phyloP scores from a whole-genome alignment of 2,888 invertebrate genomes.

The Dione juno region DNA sequence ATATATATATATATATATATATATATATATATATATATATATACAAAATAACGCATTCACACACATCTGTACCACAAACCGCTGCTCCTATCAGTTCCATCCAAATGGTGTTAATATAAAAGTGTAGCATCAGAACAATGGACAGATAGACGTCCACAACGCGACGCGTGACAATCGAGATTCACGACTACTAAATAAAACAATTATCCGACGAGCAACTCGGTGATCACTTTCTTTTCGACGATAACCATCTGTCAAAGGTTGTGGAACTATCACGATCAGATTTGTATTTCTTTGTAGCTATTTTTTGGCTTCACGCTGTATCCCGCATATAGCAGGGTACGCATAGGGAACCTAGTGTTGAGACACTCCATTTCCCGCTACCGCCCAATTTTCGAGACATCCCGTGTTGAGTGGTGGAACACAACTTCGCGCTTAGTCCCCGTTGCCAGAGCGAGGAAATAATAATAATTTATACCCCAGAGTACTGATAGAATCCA shows the following conservation, averaged over 20 bases:
- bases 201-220: constrained; percentile 50
- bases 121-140: constrained; percentile 1
- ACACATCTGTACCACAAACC: too few relatives aligned
- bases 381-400: background rate
- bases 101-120: background rate
- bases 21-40: too few relatives aligned
- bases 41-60: too few relatives aligned
- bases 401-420: background rate
- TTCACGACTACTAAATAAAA: constrained; percentile 46
- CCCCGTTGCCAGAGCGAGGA: background rate
- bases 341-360: background rate
- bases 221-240: constrained; percentile 39
- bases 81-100: too few relatives aligned
- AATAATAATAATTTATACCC: background rate
- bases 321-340: background rate
- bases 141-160: constrained; percentile 30
- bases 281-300: background rate
- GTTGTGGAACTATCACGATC: constrained; percentile 15
- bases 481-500: background rate
- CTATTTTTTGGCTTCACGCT: background rate
- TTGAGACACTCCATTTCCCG: background rate
- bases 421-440: background rate
- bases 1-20: too few relatives aligned
- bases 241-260: constrained; percentile 38
- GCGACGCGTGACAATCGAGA: constrained; percentile 50